Evolutionary conservation across 2,113 vertebrate species (phyloP).

Genomic region (Oreochromis tanganicae): DNA sequence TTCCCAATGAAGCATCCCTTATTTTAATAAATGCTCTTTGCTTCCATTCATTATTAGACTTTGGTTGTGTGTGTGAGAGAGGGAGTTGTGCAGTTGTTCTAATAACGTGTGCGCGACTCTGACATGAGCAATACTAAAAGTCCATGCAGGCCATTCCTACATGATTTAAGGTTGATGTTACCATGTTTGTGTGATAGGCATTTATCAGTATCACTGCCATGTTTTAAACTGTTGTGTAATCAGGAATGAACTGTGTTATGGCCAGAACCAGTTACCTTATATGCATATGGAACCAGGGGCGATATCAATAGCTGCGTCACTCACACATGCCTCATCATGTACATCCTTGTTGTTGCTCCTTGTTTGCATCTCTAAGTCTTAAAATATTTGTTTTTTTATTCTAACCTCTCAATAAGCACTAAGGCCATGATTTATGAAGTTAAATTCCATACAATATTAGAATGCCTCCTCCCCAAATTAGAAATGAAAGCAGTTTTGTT

Average conservation of each 20-base stretch:
- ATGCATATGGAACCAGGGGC: neutral
- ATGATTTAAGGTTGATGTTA: neutral
- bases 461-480: neutral
- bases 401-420: neutral
- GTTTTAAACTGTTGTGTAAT: neutral
- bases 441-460: neutral
- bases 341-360: neutral
- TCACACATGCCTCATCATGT: neutral
- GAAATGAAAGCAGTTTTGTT: neutral
- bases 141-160: neutral
- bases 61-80: neutral
- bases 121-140: neutral
- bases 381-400: neutral
- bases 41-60: neutral
- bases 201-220: neutral
- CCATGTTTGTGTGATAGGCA: neutral
- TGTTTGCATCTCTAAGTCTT: neutral
- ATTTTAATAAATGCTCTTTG: neutral
- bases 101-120: too few species aligned
- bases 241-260: neutral
- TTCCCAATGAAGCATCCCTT: neutral
- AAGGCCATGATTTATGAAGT: neutral
- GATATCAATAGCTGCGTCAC: neutral
- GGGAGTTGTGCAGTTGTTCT: neutral
- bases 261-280: neutral